Conservation (phyloP, 2,888 invertebrate species). For the Cerceris rybyensis region DNA sequence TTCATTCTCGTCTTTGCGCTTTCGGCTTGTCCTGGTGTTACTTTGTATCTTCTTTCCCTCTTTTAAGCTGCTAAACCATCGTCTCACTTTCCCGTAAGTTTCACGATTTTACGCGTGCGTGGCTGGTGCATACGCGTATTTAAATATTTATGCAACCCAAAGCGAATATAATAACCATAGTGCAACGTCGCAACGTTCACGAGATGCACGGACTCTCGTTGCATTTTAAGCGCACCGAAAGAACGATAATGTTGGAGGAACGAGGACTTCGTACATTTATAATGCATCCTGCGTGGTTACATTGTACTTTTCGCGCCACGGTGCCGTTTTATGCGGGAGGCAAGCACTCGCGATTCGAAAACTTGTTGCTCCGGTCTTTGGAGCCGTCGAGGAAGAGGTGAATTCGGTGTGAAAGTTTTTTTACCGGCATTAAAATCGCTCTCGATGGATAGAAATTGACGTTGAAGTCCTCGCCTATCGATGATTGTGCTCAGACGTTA, state of each 20-base stretch:
- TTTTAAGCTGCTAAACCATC: conserved; percentile 42
- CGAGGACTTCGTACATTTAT: conserved; percentile 10
- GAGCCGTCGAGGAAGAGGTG: background rate
- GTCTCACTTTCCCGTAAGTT: conserved; percentile 13
- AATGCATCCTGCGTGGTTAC: conserved; percentile 10
- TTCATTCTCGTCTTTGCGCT: conserved; percentile 6
- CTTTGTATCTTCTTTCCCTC: conserved; percentile 49
- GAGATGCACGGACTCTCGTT: conserved; percentile 22
- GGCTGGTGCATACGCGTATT: conserved; percentile 3
- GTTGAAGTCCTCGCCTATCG: too few relatives aligned
- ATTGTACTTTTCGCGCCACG: background rate
- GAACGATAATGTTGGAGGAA: conserved; percentile 17
- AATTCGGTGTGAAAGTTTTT: background rate
- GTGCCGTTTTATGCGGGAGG: background rate
- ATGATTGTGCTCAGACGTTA: too few relatives aligned
- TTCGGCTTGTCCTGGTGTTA: conserved; percentile 30
- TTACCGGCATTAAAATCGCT: background rate
- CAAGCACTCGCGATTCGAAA: conserved; percentile 29
- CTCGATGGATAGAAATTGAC: too few relatives aligned
- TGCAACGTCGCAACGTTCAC: conserved; percentile 4
- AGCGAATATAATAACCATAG: conserved; percentile 21
- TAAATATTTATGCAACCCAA: conserved; percentile 38
- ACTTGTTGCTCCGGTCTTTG: conserved; percentile 59
- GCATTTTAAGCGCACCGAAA: conserved; percentile 9
- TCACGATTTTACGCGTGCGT: background rate